Evolutionary conservation across 2,797 vertebrate species (phyloP).

Genomic region (Alectoris magna): DNA sequence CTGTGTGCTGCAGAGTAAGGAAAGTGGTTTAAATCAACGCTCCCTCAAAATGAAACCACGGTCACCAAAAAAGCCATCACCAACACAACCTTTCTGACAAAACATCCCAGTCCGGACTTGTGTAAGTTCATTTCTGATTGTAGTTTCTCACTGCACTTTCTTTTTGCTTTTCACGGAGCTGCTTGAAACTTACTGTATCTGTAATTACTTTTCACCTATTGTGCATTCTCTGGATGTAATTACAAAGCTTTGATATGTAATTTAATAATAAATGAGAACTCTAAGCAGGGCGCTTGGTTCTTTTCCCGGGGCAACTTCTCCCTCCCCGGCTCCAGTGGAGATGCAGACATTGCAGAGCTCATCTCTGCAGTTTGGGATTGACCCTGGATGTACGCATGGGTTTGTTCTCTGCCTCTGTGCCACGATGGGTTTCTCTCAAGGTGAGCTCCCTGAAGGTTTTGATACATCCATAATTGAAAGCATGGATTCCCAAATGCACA

Average conservation of each 20-base stretch:
- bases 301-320: not conserved
- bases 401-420: not conserved
- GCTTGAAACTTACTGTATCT: constrained; percentile 75
- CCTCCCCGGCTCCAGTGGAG: not conserved
- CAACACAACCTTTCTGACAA: constrained; percentile 32
- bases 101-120: constrained; percentile 31
- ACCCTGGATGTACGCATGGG: fast-evolving
- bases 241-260: constrained; percentile 83
- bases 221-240: constrained; percentile 83
- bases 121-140: constrained; percentile 68
- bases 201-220: constrained; percentile 82
- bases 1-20: not conserved
- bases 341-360: not conserved
- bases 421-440: not conserved
- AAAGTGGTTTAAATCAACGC: constrained; percentile 4
- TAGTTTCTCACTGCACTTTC: constrained; percentile 82
- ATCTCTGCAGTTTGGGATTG: not conserved
- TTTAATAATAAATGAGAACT: constrained; percentile 87
- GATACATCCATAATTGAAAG: not conserved
- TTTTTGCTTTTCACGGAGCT: constrained; percentile 73
- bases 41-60: not conserved
- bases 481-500: not conserved
- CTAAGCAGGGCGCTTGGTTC: constrained; percentile 61
- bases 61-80: too few relatives aligned
- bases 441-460: not conserved